Conservation (phyloP, 1,140 invertebrate genomes). For the Drosophila lacertosa region DNA sequence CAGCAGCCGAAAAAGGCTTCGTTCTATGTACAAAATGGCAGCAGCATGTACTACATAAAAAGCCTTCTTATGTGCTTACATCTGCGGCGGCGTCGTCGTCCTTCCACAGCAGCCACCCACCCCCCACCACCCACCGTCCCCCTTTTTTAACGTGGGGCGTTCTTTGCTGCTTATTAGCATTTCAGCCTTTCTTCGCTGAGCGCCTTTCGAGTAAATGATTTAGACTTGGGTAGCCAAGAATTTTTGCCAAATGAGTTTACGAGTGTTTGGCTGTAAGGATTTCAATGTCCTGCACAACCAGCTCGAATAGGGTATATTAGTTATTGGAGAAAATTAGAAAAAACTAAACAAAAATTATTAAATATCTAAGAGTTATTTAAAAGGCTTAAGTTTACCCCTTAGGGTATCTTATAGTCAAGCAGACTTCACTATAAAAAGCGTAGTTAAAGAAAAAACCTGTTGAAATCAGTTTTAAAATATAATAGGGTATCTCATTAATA, state of each 20-base stretch:
- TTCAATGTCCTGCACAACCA: conserved; percentile 23
- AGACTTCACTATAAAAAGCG: no score
- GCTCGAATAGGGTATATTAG: neutral
- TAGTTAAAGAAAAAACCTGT: neutral
- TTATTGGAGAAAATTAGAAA: neutral
- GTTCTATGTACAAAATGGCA: conserved; percentile 69
- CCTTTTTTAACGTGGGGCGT: conserved; percentile 7
- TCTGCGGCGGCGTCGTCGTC: conserved; percentile 7
- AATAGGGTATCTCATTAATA: no score
- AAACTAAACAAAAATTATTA: neutral
- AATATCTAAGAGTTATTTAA: no score
- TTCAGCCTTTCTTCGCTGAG: conserved; percentile 73
- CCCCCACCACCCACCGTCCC: neutral
- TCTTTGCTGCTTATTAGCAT: conserved; percentile 75
- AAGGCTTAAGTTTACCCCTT: no score
- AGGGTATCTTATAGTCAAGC: no score
- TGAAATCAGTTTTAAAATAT: neutral
- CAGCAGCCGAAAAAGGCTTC: conserved; percentile 71
- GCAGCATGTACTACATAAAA: conserved; percentile 75
- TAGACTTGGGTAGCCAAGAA: conserved; percentile 54
- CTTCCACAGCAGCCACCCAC: neutral
- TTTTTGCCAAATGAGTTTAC: conserved; percentile 77
- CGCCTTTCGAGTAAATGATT: conserved; percentile 76
- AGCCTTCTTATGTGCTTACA: conserved; percentile 73
- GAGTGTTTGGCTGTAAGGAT: conserved; percentile 74